phyloP scores from a whole-genome alignment of 1,140 invertebrate species.

The Augochlora pura region DNA sequence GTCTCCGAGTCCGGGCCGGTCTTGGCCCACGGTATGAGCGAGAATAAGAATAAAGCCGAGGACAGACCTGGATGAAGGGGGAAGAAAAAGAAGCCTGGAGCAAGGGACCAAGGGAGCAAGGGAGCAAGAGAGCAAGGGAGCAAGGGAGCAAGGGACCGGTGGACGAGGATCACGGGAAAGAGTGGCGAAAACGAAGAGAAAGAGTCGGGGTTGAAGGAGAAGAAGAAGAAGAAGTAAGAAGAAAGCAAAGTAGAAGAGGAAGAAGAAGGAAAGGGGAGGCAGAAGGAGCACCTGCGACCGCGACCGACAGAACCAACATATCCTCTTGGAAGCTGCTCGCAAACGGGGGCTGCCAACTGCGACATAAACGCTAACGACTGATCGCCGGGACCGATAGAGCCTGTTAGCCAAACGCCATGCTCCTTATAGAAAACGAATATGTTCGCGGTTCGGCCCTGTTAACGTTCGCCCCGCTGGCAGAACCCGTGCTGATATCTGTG shows the following conservation, averaged over 20 bases:
- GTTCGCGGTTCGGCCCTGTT: constrained; percentile 61
- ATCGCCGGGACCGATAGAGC: constrained; percentile 65
- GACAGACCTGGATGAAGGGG: neutral
- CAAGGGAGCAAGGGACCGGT: too few relatives aligned
- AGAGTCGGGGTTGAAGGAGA: neutral
- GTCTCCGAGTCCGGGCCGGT: neutral
- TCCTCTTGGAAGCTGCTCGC: constrained; percentile 13
- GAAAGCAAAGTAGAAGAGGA: neutral
- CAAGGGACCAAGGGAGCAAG: too few relatives aligned
- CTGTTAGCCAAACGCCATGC: constrained; percentile 69
- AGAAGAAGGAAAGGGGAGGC: neutral
- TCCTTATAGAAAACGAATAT: constrained; percentile 71
- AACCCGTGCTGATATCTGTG: constrained; percentile 62
- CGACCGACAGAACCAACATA: neutral
- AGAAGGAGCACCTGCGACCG: constrained; percentile 31
- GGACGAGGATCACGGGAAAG: too few relatives aligned
- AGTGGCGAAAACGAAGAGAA: neutral
- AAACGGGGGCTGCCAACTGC: constrained; percentile 48
- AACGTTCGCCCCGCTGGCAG: constrained; percentile 34
- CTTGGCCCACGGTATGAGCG: constrained; percentile 1
- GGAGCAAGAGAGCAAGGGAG: too few relatives aligned
- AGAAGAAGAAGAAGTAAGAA: neutral
- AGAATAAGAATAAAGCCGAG: constrained; percentile 26
- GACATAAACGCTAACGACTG: constrained; percentile 68
- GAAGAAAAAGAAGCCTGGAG: neutral